These are phyloP conservation scores for Actinia equina DNA, from an alignment of 64 coral and sea anemone species.

Conservation along the genomic window DNA sequence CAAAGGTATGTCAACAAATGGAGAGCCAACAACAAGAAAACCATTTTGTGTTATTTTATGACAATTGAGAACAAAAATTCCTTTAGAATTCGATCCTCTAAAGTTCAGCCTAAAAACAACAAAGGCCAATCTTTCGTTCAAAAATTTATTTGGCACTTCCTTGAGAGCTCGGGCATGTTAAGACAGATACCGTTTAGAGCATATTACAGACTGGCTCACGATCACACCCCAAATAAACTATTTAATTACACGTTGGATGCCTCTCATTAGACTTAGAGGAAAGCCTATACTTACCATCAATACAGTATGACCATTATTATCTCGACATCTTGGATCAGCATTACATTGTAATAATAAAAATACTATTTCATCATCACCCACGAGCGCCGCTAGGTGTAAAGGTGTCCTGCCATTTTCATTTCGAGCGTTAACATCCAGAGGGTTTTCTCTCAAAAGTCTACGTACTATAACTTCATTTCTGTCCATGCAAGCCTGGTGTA, in stretches of 20 bases:
- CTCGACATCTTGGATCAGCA: constrained; percentile 79
- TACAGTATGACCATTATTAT: constrained; percentile 79
- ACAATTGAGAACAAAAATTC: neutral
- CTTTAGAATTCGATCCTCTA: neutral
- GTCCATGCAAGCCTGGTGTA: constrained; percentile 74
- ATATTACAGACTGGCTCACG: neutral
- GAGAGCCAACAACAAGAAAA: neutral
- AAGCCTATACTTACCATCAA: constrained; percentile 55
- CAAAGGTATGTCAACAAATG: neutral
- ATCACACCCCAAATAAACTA: constrained; percentile 14
- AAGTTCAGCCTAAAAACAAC: neutral
- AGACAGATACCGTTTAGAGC: neutral
- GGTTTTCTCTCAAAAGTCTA: constrained; percentile 73
- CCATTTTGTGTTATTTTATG: neutral
- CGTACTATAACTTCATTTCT: constrained; percentile 73
- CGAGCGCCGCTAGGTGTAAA: constrained; percentile 72
- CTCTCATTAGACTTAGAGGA: neutral
- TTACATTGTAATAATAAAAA: constrained; percentile 67
- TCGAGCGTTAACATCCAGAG: constrained; percentile 64
- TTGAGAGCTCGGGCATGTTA: neutral
- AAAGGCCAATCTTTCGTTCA: neutral
- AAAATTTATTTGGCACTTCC: neutral
- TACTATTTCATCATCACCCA: constrained; percentile 67
- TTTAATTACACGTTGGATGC: neutral
- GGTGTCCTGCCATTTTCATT: constrained; percentile 83